These are phyloP conservation scores for Amphimallon solstitiale DNA, from an alignment of 2,888 invertebrate species.

Conservation along the genomic window DNA sequence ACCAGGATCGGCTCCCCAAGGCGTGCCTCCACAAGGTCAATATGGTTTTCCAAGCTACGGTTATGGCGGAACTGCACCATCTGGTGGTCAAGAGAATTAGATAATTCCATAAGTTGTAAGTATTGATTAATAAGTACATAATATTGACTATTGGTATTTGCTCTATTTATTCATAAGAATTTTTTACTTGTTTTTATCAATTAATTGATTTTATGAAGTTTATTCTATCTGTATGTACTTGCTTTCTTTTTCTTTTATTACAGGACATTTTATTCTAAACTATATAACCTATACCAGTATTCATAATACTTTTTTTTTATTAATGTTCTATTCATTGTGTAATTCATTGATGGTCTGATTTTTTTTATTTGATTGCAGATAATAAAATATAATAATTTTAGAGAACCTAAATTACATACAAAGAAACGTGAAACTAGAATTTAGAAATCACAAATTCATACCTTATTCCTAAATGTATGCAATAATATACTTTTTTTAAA, in stretches of 20 bases:
- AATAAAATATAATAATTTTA: too few relatives aligned
- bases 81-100: conserved; percentile 45
- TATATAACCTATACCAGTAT: conserved; percentile 12
- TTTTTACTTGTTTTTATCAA: conserved; percentile 4
- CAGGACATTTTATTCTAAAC: conserved; percentile 23
- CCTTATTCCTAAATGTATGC: too few relatives aligned
- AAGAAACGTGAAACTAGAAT: too few relatives aligned
- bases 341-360: conserved; percentile 2
- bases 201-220: not conserved
- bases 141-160: conserved; percentile 22
- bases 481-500: too few relatives aligned
- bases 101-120: conserved; percentile 16
- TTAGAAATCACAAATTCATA: too few relatives aligned
- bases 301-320: not conserved
- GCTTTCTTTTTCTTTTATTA: conserved; percentile 19
- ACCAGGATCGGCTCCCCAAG: conserved; percentile 54
- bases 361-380: too few relatives aligned
- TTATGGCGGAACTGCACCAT: conserved; percentile 54
- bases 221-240: not conserved
- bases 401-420: too few relatives aligned
- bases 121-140: not conserved
- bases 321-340: not conserved
- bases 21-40: conserved; percentile 59
- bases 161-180: conserved; percentile 6
- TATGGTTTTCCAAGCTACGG: conserved; percentile 63